Conservation (phyloP, 2,888 invertebrate genomes). For the Ophion costatus region DNA sequence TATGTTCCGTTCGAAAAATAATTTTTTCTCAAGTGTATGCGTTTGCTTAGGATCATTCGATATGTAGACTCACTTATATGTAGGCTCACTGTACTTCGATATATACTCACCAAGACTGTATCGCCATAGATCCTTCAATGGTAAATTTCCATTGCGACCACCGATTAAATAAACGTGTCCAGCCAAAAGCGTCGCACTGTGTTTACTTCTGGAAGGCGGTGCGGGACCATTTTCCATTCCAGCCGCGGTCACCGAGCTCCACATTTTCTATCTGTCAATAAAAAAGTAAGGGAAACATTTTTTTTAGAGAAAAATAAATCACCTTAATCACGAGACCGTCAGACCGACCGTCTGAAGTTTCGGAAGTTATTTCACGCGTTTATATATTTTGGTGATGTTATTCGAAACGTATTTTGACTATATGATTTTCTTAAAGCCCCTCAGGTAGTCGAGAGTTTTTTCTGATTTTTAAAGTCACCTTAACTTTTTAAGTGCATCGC, state of each 20-base stretch:
- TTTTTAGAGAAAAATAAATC: background rate
- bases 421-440: too few species aligned
- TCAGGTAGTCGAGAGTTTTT: background rate
- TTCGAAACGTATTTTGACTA: too few species aligned
- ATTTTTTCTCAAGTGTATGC: background rate
- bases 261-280: slow-evolving; percentile 83
- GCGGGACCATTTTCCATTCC: slow-evolving; percentile 83
- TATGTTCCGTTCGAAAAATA: background rate
- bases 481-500: background rate
- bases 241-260: slow-evolving; percentile 86
- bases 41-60: background rate
- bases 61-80: too few species aligned
- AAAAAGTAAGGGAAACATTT: background rate
- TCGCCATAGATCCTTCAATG: slow-evolving; percentile 94
- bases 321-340: background rate
- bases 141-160: slow-evolving; percentile 92
- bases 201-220: slow-evolving; percentile 91
- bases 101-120: slow-evolving; percentile 88
- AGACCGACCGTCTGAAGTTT: too few species aligned
- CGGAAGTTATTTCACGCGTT: too few species aligned
- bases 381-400: too few species aligned
- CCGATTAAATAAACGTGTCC: slow-evolving; percentile 93
- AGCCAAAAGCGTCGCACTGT: slow-evolving; percentile 91
- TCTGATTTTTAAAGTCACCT: background rate
- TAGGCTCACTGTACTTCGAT: too few species aligned